Conservation (phyloP, 2,888 invertebrate genomes). For the Lepidonotus clava region DNA sequence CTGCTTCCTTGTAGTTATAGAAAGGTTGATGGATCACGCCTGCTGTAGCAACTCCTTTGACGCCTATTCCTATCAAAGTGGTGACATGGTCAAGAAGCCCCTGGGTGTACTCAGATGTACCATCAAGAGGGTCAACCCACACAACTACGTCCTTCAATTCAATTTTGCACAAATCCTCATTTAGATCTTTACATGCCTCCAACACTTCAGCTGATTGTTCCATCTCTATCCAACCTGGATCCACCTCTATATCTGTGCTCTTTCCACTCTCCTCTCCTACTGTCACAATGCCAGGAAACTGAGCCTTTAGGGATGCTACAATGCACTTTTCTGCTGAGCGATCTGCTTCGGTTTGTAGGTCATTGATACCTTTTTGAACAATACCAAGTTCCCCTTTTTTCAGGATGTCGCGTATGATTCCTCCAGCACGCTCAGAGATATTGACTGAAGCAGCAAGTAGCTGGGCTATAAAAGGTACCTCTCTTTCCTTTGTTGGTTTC, state of each 20-base stretch:
- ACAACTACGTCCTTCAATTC: conserved; percentile 87
- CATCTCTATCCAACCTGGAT: conserved; percentile 89
- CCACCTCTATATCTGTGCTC: conserved; percentile 80
- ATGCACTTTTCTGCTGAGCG: conserved; percentile 96
- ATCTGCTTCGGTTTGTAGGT: conserved; percentile 99
- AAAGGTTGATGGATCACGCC: conserved; percentile 99
- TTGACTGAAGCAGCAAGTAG: conserved; percentile 90
- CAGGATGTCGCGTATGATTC: conserved; percentile 94
- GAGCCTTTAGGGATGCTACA: conserved; percentile 89
- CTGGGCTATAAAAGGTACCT: no score
- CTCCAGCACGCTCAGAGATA: conserved; percentile 91
- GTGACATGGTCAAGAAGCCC: conserved; percentile 96
- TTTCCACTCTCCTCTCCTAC: conserved; percentile 87
- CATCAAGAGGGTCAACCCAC: conserved; percentile 99
- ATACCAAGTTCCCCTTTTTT: conserved; percentile 93
- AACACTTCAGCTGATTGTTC: conserved; percentile 87
- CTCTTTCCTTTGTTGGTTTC: no score
- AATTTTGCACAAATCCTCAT: conserved; percentile 82
- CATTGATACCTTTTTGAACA: conserved; percentile 95
- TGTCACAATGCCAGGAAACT: conserved; percentile 86
- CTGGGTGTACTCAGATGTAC: conserved; percentile 98
- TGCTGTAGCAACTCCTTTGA: conserved; percentile 92
- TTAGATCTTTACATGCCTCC: conserved; percentile 80
- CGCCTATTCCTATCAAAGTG: conserved; percentile 96
- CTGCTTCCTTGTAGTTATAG: conserved; percentile 84